A percentile compares a stretch with the other conserved stretches of the same genome.
These are phyloP conservation scores for Drosophila emarginata DNA, from an alignment of 2,888 invertebrate genomes.

Conservation along the genomic window DNA sequence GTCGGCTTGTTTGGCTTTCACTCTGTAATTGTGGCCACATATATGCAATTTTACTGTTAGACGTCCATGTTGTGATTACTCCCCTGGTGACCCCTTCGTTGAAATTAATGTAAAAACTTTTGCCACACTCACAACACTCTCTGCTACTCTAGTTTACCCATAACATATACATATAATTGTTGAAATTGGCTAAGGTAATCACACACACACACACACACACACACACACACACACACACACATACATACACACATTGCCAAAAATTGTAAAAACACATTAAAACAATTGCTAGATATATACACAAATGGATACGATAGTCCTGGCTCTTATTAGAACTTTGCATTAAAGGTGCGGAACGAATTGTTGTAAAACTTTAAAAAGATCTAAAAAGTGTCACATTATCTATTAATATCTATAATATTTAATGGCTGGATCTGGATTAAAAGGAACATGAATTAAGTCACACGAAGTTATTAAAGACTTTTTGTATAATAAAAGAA, in stretches of 20 bases:
- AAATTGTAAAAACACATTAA: neutral
- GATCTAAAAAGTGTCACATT: too few relatives aligned
- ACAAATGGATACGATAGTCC: too few relatives aligned
- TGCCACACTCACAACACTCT: neutral
- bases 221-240: too few relatives aligned
- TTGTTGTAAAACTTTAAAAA: too few relatives aligned
- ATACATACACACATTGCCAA: neutral
- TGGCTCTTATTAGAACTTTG: too few relatives aligned
- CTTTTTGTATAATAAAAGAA: too few relatives aligned
- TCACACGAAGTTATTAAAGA: too few relatives aligned
- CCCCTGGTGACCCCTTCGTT: neutral
- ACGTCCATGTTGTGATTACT: neutral
- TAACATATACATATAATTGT: conserved; percentile 2
- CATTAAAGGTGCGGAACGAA: too few relatives aligned
- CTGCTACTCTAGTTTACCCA: neutral
- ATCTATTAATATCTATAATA: too few relatives aligned
- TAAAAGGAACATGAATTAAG: too few relatives aligned
- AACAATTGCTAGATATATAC: neutral
- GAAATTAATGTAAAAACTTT: neutral
- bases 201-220: neutral
- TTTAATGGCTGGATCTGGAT: too few relatives aligned
- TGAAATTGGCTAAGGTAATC: neutral
- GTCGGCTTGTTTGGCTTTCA: neutral
- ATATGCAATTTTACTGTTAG: neutral
- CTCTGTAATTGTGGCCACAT: neutral